Evolutionary conservation across 2,113 vertebrate species (phyloP).

Genomic region (Cheilinus undulatus): DNA sequence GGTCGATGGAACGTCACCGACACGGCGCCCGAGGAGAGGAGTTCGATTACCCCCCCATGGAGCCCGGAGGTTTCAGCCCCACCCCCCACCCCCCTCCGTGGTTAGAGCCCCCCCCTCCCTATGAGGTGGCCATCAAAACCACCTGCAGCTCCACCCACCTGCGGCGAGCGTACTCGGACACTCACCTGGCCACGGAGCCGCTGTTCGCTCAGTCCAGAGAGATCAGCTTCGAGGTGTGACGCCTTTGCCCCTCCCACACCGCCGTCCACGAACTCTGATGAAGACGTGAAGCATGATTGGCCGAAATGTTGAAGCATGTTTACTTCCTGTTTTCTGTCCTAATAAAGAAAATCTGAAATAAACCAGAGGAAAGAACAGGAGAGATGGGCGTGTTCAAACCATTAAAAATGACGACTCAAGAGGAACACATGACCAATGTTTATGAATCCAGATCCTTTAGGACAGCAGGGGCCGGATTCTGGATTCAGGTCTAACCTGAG

Average conservation of each 20-base stretch:
- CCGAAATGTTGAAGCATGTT: constrained; percentile 53
- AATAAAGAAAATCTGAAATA: constrained; percentile 9
- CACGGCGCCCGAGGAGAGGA: constrained; percentile 73
- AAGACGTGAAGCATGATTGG: constrained; percentile 58
- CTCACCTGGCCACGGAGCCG: constrained; percentile 81
- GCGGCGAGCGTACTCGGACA: constrained; percentile 85
- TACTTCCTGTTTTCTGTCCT: constrained; percentile 14
- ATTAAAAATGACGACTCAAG: too few species aligned
- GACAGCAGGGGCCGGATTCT: too few species aligned
- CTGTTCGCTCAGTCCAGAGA: constrained; percentile 84
- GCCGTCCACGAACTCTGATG: constrained; percentile 6
- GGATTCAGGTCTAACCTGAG: too few species aligned
- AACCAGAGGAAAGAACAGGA: too few species aligned
- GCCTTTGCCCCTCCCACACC: background rate
- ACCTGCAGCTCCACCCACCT: constrained; percentile 85
- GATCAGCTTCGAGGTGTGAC: constrained; percentile 87
- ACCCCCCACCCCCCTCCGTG: constrained; percentile 76
- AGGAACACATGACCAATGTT: too few species aligned
- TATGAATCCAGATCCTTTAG: too few species aligned
- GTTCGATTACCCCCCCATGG: constrained; percentile 85
- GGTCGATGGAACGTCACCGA: constrained; percentile 77
- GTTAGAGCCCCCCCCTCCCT: constrained; percentile 85
- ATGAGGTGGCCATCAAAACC: constrained; percentile 86
- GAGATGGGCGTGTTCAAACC: too few species aligned
- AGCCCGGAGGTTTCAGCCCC: constrained; percentile 79